phyloP scores from a whole-genome alignment of 2,113 vertebrate species.

The Mustelus asterias region DNA sequence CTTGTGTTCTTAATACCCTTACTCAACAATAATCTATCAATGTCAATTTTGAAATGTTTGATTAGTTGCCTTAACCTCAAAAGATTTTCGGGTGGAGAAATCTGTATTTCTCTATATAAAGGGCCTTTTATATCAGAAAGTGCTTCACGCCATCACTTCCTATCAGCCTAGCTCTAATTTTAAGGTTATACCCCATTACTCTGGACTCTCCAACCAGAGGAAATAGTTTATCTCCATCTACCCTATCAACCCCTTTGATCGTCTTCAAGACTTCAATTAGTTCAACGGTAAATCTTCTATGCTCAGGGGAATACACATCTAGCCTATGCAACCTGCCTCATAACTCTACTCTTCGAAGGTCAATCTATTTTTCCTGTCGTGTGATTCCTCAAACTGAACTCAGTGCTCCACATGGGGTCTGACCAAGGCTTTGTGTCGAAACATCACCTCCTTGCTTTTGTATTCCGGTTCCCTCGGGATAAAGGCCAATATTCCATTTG shows the following conservation, averaged over 20 bases:
- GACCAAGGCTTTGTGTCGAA: background rate
- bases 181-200: background rate
- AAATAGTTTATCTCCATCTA: background rate
- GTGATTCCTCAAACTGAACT: background rate
- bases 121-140: background rate
- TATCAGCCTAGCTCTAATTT: background rate
- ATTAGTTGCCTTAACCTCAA: too few relatives aligned
- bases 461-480: background rate
- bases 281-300: background rate
- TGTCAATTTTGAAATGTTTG: too few relatives aligned
- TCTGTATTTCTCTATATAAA: too few relatives aligned
- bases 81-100: too few relatives aligned
- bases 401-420: too few relatives aligned
- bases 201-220: background rate
- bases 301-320: background rate
- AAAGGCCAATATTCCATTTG: background rate
- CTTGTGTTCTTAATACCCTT: too few relatives aligned
- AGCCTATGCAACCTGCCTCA: background rate
- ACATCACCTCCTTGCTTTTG: background rate
- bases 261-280: background rate
- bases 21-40: too few relatives aligned
- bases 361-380: background rate
- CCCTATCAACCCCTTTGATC: background rate
- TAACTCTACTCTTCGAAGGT: background rate
- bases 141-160: background rate